Percentiles rank a stretch among this genome's conserved stretches.
These are phyloP conservation scores for Salvelinus fontinalis DNA, from an alignment of 2,113 vertebrate species.

Conservation along the genomic window DNA sequence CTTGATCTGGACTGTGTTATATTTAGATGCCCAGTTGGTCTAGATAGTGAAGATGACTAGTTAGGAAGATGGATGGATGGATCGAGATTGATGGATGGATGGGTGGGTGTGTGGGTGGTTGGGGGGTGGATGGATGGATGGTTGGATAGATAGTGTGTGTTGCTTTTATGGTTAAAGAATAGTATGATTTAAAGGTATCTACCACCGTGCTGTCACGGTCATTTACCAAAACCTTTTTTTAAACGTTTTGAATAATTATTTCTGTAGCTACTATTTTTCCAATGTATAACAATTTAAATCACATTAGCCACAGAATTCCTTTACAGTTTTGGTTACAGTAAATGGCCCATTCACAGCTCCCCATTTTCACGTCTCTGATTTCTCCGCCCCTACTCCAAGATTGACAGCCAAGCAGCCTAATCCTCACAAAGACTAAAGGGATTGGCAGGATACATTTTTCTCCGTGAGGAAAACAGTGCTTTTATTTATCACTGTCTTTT, in stretches of 20 bases:
- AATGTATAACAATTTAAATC: slow-evolving; percentile 23
- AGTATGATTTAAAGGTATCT: too few species aligned
- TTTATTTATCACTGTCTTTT: background rate
- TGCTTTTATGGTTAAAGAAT: too few species aligned
- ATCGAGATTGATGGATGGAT: background rate
- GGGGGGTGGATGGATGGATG: background rate
- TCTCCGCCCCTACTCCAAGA: slow-evolving; percentile 56
- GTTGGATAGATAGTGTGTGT: background rate
- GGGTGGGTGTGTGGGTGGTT: background rate
- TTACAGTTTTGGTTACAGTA: slow-evolving; percentile 29
- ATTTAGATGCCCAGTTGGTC: too few species aligned
- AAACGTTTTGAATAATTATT: too few species aligned
- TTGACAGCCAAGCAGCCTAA: slow-evolving; percentile 62
- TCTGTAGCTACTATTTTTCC: too few species aligned
- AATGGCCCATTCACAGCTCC: slow-evolving; percentile 51
- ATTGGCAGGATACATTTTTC: slow-evolving; percentile 30
- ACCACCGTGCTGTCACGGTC: too few species aligned
- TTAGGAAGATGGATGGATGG: background rate
- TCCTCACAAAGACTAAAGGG: slow-evolving; percentile 49
- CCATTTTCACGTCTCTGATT: slow-evolving; percentile 58
- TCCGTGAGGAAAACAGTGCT: slow-evolving; percentile 31
- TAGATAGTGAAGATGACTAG: background rate
- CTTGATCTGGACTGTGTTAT: too few species aligned
- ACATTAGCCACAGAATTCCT: slow-evolving; percentile 39
- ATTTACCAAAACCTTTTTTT: too few species aligned